Evolutionary conservation across 2,888 invertebrate species (phyloP), one percentile per base, ranked within the genome.

Genomic region (Ommatoiulus sabulosus): DNA sequence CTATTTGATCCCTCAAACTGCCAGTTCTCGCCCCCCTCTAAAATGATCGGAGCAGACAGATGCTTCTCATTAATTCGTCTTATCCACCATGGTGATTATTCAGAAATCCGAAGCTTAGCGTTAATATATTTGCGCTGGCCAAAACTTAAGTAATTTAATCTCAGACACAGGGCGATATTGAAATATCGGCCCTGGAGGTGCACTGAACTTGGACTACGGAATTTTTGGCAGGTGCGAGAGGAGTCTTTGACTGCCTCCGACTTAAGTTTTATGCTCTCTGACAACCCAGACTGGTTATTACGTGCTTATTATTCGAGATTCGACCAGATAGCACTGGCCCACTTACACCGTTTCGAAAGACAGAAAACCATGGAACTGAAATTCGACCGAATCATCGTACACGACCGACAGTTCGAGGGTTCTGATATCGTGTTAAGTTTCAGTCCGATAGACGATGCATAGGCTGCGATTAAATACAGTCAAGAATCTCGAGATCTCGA

Each of bases 231-330:
- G 72, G 72, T 72, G 72, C 72, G 7, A 72, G 7, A 72, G 72
- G 72, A 72, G 72, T 72, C 72, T 72, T 72, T 72, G 72, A 72
- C 72, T 72, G 72, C 72, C 72, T 24, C 72, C 72, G 72, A 72
- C 8, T 72, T 24, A 72, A 72, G 72, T 72, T 72, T 72, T 24
- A 24, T 72, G 72, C 72, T 72, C 72, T 24, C 72, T 3, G 72
- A 72, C 72, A 72, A 72, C 72, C 72, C 72, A 72, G 72, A 72
- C 72, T 72, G 72, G 72, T 72, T 72, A 72, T 72, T 72, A 72
- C 72, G 72, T 72, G 72, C 24, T 72, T 72, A 12, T 24, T 72
- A 72, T 72, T 72, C 72, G 72, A 72, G 72, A 72, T 72, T 72
- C 24, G 20, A 24, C 24, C 10, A 72, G 72, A 24, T 72, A 72